phyloP scores from a whole-genome alignment of 2,797 vertebrate species.

The Sebastes itinus region DNA sequence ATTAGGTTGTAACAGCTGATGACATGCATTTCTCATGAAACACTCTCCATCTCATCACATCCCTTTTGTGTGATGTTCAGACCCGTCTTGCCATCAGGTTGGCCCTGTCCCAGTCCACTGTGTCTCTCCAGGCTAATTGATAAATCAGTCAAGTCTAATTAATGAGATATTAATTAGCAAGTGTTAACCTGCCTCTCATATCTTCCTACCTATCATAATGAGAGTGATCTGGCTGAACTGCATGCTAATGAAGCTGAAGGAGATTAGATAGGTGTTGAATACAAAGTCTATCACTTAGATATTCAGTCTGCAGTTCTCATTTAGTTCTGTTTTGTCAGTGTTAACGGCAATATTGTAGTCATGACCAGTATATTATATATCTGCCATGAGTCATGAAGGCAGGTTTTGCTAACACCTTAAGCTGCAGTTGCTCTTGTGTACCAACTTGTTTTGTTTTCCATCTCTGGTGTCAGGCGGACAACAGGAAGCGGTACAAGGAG shows the following conservation, averaged over 20 bases:
- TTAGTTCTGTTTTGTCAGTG: not conserved
- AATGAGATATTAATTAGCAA: constrained; percentile 43
- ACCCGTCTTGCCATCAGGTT: constrained; percentile 41
- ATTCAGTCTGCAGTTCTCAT: not conserved
- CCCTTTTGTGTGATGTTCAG: constrained; percentile 63
- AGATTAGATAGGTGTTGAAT: not conserved
- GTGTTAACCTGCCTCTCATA: constrained; percentile 19
- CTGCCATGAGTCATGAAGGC: not conserved
- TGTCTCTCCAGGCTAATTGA: constrained; percentile 30
- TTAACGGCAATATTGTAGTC: not conserved
- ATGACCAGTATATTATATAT: not conserved
- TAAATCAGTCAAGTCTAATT: constrained; percentile 29
- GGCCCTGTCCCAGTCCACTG: constrained; percentile 25
- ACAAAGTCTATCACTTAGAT: not conserved
- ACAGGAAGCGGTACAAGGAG: constrained; percentile 94
- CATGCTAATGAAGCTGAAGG: constrained; percentile 37
- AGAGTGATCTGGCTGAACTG: constrained; percentile 44
- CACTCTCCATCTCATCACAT: constrained; percentile 66
- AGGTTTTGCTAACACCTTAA: not conserved
- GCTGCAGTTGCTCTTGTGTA: not conserved
- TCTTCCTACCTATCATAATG: constrained; percentile 32
- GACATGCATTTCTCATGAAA: constrained; percentile 51
- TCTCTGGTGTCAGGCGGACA: constrained; percentile 87
- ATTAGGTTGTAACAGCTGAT: constrained; percentile 6
- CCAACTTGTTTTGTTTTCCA: not conserved